phyloP scores from a whole-genome alignment of 92 coral and sea anemone species.

The Zoanthus sociatus region DNA sequence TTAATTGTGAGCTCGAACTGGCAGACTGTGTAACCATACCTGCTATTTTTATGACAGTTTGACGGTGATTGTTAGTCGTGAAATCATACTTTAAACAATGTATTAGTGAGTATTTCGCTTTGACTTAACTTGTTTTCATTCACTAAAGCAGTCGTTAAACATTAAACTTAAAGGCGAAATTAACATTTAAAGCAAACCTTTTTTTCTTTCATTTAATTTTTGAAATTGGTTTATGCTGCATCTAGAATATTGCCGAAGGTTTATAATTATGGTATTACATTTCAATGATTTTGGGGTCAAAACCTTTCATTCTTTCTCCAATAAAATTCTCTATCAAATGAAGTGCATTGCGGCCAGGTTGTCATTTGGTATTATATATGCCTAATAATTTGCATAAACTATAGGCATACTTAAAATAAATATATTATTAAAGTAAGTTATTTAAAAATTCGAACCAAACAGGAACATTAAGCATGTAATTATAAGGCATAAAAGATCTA shows the following conservation, averaged over 20 bases:
- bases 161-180: too few relatives aligned
- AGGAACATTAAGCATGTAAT: background rate
- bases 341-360: background rate
- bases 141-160: too few relatives aligned
- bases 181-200: too few relatives aligned
- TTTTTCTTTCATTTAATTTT: too few relatives aligned
- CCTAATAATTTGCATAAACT: conserved; percentile 5
- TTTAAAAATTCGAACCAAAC: background rate
- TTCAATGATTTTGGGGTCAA: background rate
- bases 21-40: too few relatives aligned
- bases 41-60: too few relatives aligned
- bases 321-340: conserved; percentile 5
- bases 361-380: background rate
- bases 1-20: too few relatives aligned
- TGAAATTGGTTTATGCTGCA: background rate
- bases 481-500: conserved; percentile 2
- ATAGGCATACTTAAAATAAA: background rate
- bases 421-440: background rate
- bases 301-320: conserved; percentile 6
- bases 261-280: background rate
- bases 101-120: too few relatives aligned
- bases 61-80: too few relatives aligned
- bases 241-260: background rate
- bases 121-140: too few relatives aligned
- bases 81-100: too few relatives aligned